Conservation (phyloP, 2,888 invertebrate species). For the Pedicia rivosa region DNA sequence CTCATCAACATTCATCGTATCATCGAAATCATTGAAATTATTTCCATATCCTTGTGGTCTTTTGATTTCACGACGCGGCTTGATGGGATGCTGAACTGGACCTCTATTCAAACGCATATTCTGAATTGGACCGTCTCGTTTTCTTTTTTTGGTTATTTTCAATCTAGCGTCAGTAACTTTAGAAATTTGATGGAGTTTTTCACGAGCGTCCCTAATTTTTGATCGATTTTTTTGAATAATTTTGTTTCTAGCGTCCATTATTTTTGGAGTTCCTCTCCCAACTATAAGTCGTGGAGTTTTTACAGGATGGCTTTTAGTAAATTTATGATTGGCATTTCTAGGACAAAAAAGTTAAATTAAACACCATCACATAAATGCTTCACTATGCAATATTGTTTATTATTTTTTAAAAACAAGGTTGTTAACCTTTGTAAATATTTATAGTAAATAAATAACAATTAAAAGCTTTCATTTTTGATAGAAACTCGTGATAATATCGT, state of each 20-base stretch:
- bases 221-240: constrained; percentile 63
- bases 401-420: too few relatives aligned
- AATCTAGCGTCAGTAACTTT: constrained; percentile 58
- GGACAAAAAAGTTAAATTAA: too few relatives aligned
- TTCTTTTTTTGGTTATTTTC: constrained; percentile 48
- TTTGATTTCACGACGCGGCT: not conserved
- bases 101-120: not conserved
- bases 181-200: constrained; percentile 59
- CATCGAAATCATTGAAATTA: constrained; percentile 22
- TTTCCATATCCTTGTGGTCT: constrained; percentile 20
- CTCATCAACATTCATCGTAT: constrained; percentile 24
- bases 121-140: constrained; percentile 29
- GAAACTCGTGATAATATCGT: too few relatives aligned
- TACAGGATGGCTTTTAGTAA: too few relatives aligned
- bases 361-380: too few relatives aligned
- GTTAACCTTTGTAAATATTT: too few relatives aligned
- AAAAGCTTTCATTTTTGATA: too few relatives aligned
- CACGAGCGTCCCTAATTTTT: constrained; percentile 63
- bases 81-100: not conserved
- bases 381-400: too few relatives aligned
- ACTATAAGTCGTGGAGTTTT: too few relatives aligned
- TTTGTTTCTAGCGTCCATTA: constrained; percentile 57
- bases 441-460: too few relatives aligned
- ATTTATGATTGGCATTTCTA: too few relatives aligned
- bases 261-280: too few relatives aligned